A percentile compares a stretch with the other conserved stretches of the same genome.
Evolutionary conservation across 1,140 invertebrate genomes (phyloP).

Genomic region (Pissodes strobi): DNA sequence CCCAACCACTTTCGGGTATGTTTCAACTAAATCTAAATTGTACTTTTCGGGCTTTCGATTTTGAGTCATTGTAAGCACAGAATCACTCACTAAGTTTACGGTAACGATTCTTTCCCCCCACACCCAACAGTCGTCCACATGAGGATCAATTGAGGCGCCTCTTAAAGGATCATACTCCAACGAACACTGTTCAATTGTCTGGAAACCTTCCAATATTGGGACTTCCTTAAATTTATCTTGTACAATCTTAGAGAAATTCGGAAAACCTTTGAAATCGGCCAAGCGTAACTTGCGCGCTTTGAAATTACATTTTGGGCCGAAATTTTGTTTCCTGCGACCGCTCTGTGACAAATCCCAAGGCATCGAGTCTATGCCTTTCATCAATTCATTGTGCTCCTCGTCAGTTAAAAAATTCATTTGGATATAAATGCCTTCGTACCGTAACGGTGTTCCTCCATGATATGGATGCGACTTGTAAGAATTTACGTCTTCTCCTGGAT

Average conservation of each 20-base stretch:
- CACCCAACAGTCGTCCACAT: conserved; percentile 98
- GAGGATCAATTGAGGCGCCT: conserved; percentile 94
- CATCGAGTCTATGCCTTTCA: conserved; percentile 75
- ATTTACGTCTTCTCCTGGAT: conserved; percentile 70
- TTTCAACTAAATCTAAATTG: conserved; percentile 64
- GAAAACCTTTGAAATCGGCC: conserved; percentile 87
- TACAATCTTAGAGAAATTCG: conserved; percentile 77
- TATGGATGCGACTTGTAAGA: conserved; percentile 67
- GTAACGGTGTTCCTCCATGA: conserved; percentile 64
- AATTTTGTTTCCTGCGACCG: conserved; percentile 96
- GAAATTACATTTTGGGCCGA: conserved; percentile 98
- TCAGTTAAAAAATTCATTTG: conserved; percentile 74
- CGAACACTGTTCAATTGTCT: conserved; percentile 95
- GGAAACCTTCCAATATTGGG: conserved; percentile 71
- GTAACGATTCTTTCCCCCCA: conserved; percentile 98
- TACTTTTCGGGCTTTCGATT: conserved; percentile 66
- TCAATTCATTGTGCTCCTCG: conserved; percentile 72
- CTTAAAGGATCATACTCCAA: conserved; percentile 87
- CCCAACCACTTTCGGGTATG: conserved; percentile 52
- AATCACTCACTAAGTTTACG: conserved; percentile 83
- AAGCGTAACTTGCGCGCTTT: conserved; percentile 86
- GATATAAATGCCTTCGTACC: conserved; percentile 74
- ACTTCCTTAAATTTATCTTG: conserved; percentile 76
- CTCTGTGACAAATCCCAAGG: conserved; percentile 94
- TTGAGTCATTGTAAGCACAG: conserved; percentile 82